Evolutionary conservation across 2,888 invertebrate species (phyloP).

Genomic region (Digitonthophagus gazella): DNA sequence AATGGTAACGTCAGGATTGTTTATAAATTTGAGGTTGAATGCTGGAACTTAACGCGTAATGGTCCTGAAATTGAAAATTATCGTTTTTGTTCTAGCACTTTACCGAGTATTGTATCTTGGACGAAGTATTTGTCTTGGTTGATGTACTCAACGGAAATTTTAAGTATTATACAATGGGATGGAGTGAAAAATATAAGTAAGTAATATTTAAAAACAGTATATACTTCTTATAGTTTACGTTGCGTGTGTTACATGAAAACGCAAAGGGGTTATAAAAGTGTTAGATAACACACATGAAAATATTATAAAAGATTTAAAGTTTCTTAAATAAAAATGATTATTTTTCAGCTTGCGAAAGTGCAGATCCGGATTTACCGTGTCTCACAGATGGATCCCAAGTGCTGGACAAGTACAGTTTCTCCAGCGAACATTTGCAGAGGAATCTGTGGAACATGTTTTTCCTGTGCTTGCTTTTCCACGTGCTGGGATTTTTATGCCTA

Average conservation of each 20-base stretch:
- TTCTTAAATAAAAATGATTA: constrained; percentile 18
- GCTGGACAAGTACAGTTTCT: constrained; percentile 70
- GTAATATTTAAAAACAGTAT: constrained; percentile 15
- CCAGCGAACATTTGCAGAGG: constrained; percentile 58
- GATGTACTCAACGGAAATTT: constrained; percentile 81
- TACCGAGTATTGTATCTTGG: constrained; percentile 72
- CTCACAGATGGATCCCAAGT: constrained; percentile 70
- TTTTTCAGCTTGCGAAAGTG: constrained; percentile 61
- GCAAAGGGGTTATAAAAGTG: too few relatives aligned
- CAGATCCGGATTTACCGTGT: constrained; percentile 66
- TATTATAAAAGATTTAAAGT: too few relatives aligned
- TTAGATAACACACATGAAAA: too few relatives aligned
- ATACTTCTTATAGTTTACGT: neutral
- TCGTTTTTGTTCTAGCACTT: constrained; percentile 57
- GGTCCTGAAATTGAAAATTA: neutral
- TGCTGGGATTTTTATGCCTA: constrained; percentile 67
- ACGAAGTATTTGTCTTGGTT: constrained; percentile 81
- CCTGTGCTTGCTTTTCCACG: constrained; percentile 68
- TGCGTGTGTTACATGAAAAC: too few relatives aligned
- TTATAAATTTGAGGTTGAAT: constrained; percentile 72
- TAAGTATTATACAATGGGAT: constrained; percentile 80
- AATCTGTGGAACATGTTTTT: constrained; percentile 66
- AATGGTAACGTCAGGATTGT: constrained; percentile 85
- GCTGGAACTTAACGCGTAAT: neutral
- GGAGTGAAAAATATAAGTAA: constrained; percentile 72